phyloP scores from a whole-genome alignment of 2,113 vertebrate species.

The Camelus dromedarius region DNA sequence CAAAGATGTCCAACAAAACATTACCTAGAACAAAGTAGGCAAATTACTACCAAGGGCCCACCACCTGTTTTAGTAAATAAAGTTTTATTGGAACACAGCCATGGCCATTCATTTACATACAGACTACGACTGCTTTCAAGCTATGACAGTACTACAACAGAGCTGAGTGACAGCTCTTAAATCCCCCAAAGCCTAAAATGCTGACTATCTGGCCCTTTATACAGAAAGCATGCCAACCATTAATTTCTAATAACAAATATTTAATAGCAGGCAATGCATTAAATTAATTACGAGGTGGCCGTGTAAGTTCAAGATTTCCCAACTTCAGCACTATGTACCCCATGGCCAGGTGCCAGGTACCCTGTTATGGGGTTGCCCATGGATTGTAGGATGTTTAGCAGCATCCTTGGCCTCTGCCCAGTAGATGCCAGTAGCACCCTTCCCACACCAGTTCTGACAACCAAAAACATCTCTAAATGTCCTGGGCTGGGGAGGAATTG shows the following conservation, averaged over 20 bases:
- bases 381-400: background rate
- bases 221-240: background rate
- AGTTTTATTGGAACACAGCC: background rate
- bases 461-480: background rate
- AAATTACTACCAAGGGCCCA: background rate
- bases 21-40: background rate
- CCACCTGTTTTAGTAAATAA: background rate
- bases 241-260: background rate
- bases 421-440: background rate
- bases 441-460: background rate
- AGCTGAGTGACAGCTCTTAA: background rate
- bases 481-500: background rate
- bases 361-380: background rate
- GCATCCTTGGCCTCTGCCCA: background rate
- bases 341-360: background rate
- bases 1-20: background rate
- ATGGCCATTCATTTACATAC: background rate
- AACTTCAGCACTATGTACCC: background rate
- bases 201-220: background rate
- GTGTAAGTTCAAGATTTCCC: background rate
- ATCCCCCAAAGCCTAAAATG: background rate
- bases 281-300: background rate
- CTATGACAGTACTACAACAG: background rate
- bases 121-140: background rate
- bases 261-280: background rate